Percentiles rank a stretch among this genome's conserved stretches.
Conservation (phyloP, 2,888 invertebrate genomes). For the Metellina segmentata region DNA sequence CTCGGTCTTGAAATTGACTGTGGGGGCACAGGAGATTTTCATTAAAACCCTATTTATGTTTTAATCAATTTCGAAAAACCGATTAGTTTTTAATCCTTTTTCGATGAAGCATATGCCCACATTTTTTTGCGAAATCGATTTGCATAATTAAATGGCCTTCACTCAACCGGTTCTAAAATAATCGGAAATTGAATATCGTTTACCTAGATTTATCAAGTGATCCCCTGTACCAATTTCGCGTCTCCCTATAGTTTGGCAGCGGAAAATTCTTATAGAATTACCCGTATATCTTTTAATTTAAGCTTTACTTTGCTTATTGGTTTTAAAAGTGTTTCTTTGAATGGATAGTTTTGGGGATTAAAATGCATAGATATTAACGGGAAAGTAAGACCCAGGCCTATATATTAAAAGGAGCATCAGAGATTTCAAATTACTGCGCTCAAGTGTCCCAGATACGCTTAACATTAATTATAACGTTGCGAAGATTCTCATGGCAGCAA, state of each 20-base stretch:
- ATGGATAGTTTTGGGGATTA: not conserved
- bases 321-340: not conserved
- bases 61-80: conserved; percentile 49
- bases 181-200: conserved; percentile 73
- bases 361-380: not conserved
- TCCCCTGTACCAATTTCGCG: conserved; percentile 22
- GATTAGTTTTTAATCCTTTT: conserved; percentile 52
- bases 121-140: not conserved
- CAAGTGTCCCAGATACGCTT: not conserved
- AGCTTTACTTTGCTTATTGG: not conserved
- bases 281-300: not conserved
- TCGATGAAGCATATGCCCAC: not conserved
- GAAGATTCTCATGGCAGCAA: not conserved
- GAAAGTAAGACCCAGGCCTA: not conserved
- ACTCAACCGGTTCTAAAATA: conserved; percentile 9
- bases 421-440: not conserved
- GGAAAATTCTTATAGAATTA: not conserved
- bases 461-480: not conserved
- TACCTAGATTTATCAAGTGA: conserved; percentile 45
- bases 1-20: not conserved
- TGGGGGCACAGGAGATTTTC: conserved; percentile 9
- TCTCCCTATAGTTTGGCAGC: not conserved
- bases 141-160: conserved; percentile 18
- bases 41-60: conserved; percentile 61
- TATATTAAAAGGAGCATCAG: not conserved